phyloP scores from a whole-genome alignment of 2,113 vertebrate genomes.

The Nothoprocta perdicaria region DNA sequence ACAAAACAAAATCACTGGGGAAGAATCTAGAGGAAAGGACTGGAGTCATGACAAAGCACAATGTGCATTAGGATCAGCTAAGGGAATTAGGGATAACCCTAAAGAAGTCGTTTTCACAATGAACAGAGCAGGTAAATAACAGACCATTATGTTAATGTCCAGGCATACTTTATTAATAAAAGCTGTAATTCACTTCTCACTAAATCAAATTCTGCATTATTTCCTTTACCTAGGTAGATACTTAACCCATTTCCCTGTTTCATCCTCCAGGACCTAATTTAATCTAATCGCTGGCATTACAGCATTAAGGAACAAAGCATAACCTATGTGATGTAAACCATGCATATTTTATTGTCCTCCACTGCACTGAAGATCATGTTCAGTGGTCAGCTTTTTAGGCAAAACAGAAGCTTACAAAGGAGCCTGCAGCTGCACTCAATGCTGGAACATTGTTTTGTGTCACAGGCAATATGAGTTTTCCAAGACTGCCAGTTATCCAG shows the following conservation, averaged over 20 bases:
- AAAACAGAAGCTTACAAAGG: slow-evolving; percentile 19
- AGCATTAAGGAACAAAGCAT: neutral
- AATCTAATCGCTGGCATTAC: slow-evolving; percentile 34
- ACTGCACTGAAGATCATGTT: slow-evolving; percentile 7
- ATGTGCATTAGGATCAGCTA: neutral
- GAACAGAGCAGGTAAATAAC: slow-evolving; percentile 50
- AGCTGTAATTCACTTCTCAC: slow-evolving; percentile 25
- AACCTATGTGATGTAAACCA: slow-evolving; percentile 21
- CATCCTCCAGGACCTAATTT: slow-evolving; percentile 16
- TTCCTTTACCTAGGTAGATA: slow-evolving; percentile 12
- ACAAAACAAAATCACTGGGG: neutral
- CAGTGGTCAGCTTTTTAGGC: neutral
- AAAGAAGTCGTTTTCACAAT: slow-evolving; percentile 33
- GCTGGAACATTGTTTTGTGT: neutral
- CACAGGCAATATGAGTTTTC: slow-evolving; percentile 8
- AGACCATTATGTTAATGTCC: slow-evolving; percentile 52
- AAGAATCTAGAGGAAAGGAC: neutral
- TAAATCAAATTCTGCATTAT: slow-evolving; percentile 20
- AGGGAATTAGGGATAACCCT: neutral
- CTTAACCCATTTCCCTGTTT: slow-evolving; percentile 16
- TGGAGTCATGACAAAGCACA: slow-evolving; percentile 5
- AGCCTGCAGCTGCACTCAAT: slow-evolving; percentile 5
- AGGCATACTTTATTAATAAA: slow-evolving; percentile 47
- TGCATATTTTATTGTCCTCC: slow-evolving; percentile 11
- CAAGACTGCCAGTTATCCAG: slow-evolving; percentile 9